A percentile compares a stretch with the other conserved stretches of the same genome.
Evolutionary conservation across 2,113 vertebrate species (phyloP).

Genomic region (Rostratula benghalensis): DNA sequence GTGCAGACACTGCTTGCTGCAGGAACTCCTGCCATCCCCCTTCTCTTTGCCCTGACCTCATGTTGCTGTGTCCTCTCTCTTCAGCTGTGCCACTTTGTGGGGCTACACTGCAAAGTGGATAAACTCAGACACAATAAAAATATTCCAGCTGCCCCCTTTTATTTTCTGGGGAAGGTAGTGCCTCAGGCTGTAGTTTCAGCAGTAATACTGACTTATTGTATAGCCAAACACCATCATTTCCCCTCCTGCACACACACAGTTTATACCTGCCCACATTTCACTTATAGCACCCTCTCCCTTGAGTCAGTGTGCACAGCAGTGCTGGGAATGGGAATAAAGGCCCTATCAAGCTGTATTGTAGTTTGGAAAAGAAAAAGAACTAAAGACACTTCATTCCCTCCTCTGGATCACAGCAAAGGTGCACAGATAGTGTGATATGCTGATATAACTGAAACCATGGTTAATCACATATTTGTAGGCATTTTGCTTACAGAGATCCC

Average conservation of each 20-base stretch:
- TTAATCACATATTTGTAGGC: not conserved
- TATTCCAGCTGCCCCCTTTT: not conserved
- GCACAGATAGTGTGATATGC: not conserved
- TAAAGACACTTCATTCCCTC: not conserved
- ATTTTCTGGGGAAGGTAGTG: not conserved
- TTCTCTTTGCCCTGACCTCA: not conserved
- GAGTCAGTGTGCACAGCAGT: not conserved
- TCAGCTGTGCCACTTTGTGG: not conserved
- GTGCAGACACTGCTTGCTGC: not conserved
- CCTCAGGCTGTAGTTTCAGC: conserved; percentile 5
- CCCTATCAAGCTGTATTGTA: not conserved
- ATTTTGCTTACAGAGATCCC: not conserved
- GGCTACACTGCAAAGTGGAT: not conserved
- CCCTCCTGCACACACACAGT: not conserved
- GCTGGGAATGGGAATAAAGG: not conserved
- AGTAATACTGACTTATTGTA: not conserved
- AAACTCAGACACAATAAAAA: not conserved
- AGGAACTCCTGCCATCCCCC: not conserved
- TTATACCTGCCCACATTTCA: not conserved
- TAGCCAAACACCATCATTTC: not conserved
- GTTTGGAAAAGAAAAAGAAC: not conserved
- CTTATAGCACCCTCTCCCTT: not conserved
- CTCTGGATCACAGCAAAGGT: not conserved
- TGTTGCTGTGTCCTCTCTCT: not conserved
- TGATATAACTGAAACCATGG: not conserved